Base-by-base conservation (phyloP, 1,140 invertebrate genomes). In the Aleiodes sp. region DNA sequence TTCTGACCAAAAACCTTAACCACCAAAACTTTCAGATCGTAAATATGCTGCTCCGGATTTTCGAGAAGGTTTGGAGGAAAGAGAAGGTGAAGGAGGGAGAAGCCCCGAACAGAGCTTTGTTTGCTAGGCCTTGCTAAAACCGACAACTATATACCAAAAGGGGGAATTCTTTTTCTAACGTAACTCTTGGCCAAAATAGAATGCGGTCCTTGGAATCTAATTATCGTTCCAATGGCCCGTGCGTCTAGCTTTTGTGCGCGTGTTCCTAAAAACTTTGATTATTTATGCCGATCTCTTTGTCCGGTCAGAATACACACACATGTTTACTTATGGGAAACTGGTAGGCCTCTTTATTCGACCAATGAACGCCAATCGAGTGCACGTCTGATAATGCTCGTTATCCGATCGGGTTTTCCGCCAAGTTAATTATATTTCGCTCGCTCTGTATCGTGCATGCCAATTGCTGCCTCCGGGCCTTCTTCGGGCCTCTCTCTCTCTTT, bases 41-140 rank as follows among this genome's bases (percentile, higher is more conserved):
- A 73, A 73, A 73, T 63, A 70, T 73, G 64, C 71, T 65, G 63
- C 39, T 52, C 62, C 71, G 63, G 52, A 67, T 73, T 73, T 66
- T 64, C 31, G 64, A 46, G 35, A 21, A 35, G 26, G n/a, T n/a
- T n/a, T n/a, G n/a, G n/a, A 7, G 16, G 46, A 16, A 52, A 52
- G 46, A 24, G 46, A 52, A n/a, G n/a, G n/a, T n/a, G 71, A 24
- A 56, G 26, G 29, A 29, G 19, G 24, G 24, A 43, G 12, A 19
- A 52, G 33, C 24, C 61, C 59, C 29, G 35, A 26, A 62, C 37
- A 62, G 16, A 35, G 31, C 70, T 72, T 72, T 72, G 65, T 72
- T 68, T 72, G 61, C 37, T 21, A 46, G 57, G 4, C 35, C 37
- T n/a, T n/a, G n/a, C 19, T 28, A 69, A 69, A 46, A 52, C 41